These are phyloP conservation scores for Drosophila setosimentum DNA, from an alignment of 2,888 invertebrate genomes.

Conservation along the genomic window DNA sequence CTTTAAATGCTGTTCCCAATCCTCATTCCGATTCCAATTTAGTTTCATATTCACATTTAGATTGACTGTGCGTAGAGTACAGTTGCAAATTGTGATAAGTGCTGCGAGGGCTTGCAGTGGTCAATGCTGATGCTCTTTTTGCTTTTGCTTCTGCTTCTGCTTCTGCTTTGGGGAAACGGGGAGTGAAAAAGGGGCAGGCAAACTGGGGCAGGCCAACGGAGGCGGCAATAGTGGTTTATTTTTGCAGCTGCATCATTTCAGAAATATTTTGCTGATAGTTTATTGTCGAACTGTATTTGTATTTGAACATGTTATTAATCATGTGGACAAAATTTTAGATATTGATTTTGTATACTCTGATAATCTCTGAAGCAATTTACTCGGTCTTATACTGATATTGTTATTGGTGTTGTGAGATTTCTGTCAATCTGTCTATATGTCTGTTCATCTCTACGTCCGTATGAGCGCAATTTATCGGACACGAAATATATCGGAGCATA, in stretches of 20 bases:
- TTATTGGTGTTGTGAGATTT: background rate
- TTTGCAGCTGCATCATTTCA: background rate
- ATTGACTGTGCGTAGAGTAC: slow-evolving; percentile 37
- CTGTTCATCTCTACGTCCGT: no score
- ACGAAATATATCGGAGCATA: no score
- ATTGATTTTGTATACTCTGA: background rate
- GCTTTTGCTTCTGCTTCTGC: no score
- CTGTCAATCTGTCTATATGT: background rate
- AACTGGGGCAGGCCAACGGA: background rate
- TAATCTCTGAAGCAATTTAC: background rate
- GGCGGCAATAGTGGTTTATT: background rate
- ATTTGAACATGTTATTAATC: background rate
- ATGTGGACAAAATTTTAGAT: background rate
- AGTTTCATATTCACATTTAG: slow-evolving; percentile 11
- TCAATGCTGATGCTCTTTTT: slow-evolving; percentile 9
- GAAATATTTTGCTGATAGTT: background rate
- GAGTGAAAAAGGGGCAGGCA: background rate
- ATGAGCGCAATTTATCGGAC: no score
- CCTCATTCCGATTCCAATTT: slow-evolving; percentile 2
- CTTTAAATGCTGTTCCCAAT: slow-evolving; percentile 3
- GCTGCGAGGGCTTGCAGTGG: slow-evolving; percentile 16
- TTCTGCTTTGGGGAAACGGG: background rate
- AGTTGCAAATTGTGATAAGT: slow-evolving; percentile 25
- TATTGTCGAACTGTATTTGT: background rate
- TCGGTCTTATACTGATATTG: background rate